These are phyloP conservation scores for Bombylius discolor DNA, from an alignment of 2,888 invertebrate genomes.

Conservation along the genomic window DNA sequence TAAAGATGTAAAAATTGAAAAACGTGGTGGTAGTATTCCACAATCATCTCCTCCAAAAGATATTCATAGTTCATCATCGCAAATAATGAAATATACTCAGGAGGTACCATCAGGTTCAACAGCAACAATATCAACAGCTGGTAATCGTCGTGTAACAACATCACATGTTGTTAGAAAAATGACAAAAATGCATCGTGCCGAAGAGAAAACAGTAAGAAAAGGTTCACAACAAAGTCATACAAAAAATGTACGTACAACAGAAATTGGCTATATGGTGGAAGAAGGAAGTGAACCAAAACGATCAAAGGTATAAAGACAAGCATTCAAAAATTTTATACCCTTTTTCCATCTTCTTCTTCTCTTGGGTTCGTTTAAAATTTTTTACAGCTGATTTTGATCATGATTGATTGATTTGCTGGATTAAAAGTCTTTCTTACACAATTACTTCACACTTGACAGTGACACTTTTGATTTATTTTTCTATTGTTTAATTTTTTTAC, in stretches of 20 bases:
- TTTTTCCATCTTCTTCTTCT: too few relatives aligned
- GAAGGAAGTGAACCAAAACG: slow-evolving; percentile 52
- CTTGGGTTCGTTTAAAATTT: too few relatives aligned
- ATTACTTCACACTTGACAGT: too few relatives aligned
- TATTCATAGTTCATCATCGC: slow-evolving; percentile 37
- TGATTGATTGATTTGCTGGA: too few relatives aligned
- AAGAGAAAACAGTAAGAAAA: slow-evolving; percentile 52
- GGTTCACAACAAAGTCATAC: slow-evolving; percentile 48
- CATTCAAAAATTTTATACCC: too few relatives aligned
- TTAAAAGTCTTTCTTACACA: too few relatives aligned
- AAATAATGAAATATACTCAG: slow-evolving; percentile 70
- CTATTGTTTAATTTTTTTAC: too few relatives aligned
- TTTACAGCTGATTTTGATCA: too few relatives aligned
- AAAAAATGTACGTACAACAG: slow-evolving; percentile 42
- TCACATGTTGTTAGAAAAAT: slow-evolving; percentile 78
- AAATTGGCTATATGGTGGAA: slow-evolving; percentile 41
- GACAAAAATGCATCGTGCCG: slow-evolving; percentile 75
- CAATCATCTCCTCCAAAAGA: slow-evolving; percentile 17
- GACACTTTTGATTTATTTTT: too few relatives aligned
- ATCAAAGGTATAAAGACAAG: slow-evolving; percentile 70
- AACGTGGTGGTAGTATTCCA: background rate
- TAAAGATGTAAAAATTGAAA: background rate
- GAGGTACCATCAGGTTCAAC: slow-evolving; percentile 72
- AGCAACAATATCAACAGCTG: slow-evolving; percentile 65
- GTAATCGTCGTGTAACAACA: slow-evolving; percentile 70